Percentiles rank a stretch among this genome's conserved stretches.
These are phyloP conservation scores for Chelonus formosanus DNA, from an alignment of 2,888 invertebrate genomes.

Conservation along the genomic window DNA sequence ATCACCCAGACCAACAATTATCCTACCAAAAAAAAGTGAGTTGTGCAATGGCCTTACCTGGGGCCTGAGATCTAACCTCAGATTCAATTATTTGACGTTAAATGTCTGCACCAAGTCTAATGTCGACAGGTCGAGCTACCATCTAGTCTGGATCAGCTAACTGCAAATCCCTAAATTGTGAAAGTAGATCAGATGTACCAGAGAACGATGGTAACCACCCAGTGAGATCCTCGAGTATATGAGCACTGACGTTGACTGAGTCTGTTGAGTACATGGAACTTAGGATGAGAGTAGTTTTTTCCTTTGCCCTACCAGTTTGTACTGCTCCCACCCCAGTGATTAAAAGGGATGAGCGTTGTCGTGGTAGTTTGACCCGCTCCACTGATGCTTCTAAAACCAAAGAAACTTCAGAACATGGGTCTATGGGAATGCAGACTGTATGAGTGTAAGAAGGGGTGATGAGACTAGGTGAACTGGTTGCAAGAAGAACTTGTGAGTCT, in stretches of 20 bases:
- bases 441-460: background rate
- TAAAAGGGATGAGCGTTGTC: background rate
- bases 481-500: background rate
- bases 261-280: too few relatives aligned
- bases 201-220: too few relatives aligned
- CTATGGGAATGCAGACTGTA: background rate
- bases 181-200: too few relatives aligned
- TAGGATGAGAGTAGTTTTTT: too few relatives aligned
- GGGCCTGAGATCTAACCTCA: background rate
- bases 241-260: background rate
- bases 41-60: background rate
- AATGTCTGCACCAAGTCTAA: background rate
- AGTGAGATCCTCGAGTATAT: background rate
- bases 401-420: background rate
- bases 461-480: background rate
- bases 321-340: too few relatives aligned
- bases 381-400: background rate
- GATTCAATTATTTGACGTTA: background rate
- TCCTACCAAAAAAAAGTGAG: slow-evolving; percentile 2
- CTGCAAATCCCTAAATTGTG: too few relatives aligned
- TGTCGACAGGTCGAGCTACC: background rate
- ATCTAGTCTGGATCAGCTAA: background rate
- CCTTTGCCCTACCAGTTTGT: too few relatives aligned
- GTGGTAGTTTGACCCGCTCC: background rate
- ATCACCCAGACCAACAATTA: background rate